Evolutionary conservation across 2,888 invertebrate species (phyloP).

Genomic region (Metallyticus violacea): DNA sequence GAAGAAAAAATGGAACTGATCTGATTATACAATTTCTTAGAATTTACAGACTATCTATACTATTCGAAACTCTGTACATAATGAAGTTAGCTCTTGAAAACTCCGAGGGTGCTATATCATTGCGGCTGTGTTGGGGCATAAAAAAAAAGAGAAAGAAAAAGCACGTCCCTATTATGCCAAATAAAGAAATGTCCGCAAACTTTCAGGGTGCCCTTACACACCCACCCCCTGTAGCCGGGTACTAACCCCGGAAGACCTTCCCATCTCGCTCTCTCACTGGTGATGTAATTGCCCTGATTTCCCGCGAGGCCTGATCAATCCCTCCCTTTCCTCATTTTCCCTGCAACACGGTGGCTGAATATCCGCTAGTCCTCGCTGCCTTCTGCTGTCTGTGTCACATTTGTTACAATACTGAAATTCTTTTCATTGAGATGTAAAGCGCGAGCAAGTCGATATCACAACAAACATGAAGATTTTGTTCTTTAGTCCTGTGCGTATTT

Average conservation of each 20-base stretch:
- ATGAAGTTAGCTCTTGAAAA: too few species aligned
- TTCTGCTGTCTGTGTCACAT: too few species aligned
- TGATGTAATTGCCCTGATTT: constrained; percentile 12
- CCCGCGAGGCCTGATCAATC: not conserved
- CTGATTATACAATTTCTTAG: too few species aligned
- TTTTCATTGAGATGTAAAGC: too few species aligned
- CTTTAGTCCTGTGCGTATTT: too few species aligned
- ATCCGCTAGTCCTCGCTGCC: not conserved
- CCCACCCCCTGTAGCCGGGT: not conserved
- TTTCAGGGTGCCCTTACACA: not conserved
- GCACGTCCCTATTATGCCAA: not conserved
- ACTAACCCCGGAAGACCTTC: not conserved
- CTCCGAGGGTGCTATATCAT: not conserved
- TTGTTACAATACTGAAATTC: too few species aligned
- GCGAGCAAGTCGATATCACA: not conserved
- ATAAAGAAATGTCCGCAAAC: not conserved
- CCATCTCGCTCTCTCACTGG: not conserved
- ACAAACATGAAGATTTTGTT: too few species aligned
- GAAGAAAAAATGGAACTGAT: too few species aligned
- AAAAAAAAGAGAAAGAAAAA: not conserved
- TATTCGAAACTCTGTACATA: too few species aligned
- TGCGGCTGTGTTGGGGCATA: not conserved
- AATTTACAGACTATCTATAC: too few species aligned
- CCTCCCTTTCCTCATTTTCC: not conserved
- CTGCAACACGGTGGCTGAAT: not conserved